Percentiles rank a stretch among this genome's conserved stretches.
phyloP scores from a whole-genome alignment of 2,888 invertebrate species.

The Sarcophaga caerulescens region DNA sequence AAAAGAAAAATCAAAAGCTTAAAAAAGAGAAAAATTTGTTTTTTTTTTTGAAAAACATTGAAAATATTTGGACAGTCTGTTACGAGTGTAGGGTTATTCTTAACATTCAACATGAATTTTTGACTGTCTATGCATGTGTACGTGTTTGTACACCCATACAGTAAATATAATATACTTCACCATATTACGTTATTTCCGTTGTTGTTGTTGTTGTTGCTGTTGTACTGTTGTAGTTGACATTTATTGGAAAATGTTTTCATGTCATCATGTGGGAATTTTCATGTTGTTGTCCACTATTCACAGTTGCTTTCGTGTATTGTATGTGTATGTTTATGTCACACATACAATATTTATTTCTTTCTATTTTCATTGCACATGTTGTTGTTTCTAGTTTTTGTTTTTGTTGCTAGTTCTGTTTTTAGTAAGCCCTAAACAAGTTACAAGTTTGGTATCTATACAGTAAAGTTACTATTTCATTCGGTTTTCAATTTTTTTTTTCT shows the following conservation, averaged over 20 bases:
- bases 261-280: conserved; percentile 69
- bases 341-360: conserved; percentile 51
- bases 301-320: conserved; percentile 21
- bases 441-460: conserved; percentile 23
- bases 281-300: conserved; percentile 65
- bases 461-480: conserved; percentile 4
- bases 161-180: conserved; percentile 39
- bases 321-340: conserved; percentile 22
- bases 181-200: conserved; percentile 56
- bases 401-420: conserved; percentile 14
- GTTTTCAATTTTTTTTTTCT: background rate
- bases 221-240: conserved; percentile 70
- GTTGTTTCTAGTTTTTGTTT: background rate
- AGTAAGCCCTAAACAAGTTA: conserved; percentile 46
- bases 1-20: background rate
- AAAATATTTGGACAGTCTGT: conserved; percentile 49
- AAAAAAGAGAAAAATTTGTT: no score
- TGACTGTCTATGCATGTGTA: conserved; percentile 1
- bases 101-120: background rate
- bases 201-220: conserved; percentile 52
- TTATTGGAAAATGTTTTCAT: conserved; percentile 72
- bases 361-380: conserved; percentile 48
- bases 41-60: background rate
- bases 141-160: background rate
- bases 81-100: conserved; percentile 8